These are phyloP conservation scores for Nephrotoma appendiculata DNA, from an alignment of 2,888 invertebrate species.

Conservation along the genomic window DNA sequence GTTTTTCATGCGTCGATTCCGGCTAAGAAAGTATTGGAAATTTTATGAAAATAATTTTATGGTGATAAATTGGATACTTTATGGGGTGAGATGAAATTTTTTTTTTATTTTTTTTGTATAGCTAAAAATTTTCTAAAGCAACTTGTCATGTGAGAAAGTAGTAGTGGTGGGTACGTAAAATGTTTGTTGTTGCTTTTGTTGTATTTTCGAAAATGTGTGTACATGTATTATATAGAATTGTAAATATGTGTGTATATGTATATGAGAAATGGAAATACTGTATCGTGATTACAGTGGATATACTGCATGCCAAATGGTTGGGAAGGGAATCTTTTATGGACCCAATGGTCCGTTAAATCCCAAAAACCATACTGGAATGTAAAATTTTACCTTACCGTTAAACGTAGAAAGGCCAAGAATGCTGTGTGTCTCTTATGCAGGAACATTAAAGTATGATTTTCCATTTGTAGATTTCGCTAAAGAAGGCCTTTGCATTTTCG, in stretches of 20 bases:
- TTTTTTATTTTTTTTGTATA: constrained; percentile 4
- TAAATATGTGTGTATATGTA: neutral
- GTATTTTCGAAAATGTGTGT: neutral
- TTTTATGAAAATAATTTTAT: neutral
- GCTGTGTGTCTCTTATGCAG: too few relatives aligned
- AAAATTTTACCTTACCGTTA: too few relatives aligned
- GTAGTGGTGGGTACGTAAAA: constrained; percentile 6
- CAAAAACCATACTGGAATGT: too few relatives aligned
- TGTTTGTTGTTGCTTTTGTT: neutral
- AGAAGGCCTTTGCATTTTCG: too few relatives aligned
- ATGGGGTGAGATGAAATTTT: neutral
- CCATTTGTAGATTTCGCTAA: too few relatives aligned
- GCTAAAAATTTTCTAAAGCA: constrained; percentile 15
- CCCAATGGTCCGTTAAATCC: too few relatives aligned
- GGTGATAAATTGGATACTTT: neutral
- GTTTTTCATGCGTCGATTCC: constrained; percentile 8
- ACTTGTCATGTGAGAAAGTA: constrained; percentile 14
- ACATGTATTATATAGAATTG: neutral
- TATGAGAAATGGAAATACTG: neutral
- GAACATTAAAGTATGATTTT: too few relatives aligned
- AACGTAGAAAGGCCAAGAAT: too few relatives aligned
- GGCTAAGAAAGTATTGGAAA: constrained; percentile 1
- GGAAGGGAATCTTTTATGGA: too few relatives aligned
- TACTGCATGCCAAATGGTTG: neutral
- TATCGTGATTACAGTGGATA: neutral